Conservation (phyloP, 1,140 invertebrate genomes). For the Zaprionus ghesquierei region DNA sequence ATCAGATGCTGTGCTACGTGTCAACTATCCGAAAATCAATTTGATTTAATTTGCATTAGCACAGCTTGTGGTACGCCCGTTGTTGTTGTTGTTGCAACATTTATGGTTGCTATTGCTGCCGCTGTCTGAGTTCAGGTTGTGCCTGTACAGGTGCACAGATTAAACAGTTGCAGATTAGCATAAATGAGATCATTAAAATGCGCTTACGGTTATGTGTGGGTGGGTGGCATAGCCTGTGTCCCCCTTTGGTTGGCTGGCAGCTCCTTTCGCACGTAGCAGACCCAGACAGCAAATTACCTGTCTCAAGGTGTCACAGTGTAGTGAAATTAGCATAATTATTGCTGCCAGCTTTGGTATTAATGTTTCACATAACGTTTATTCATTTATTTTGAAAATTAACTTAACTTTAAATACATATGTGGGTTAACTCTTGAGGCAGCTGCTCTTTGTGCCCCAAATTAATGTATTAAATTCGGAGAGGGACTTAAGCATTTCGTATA, state of each 20-base stretch:
- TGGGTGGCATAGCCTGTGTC: not conserved
- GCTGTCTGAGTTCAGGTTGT: constrained; percentile 27
- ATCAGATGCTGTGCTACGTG: constrained; percentile 77
- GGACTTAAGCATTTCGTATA: not conserved
- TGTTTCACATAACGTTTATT: constrained; percentile 42
- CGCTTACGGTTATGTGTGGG: constrained; percentile 74
- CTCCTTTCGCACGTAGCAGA: constrained; percentile 64
- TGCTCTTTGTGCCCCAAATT: not conserved
- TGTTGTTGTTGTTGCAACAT: constrained; percentile 29
- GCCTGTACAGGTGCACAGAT: constrained; percentile 70
- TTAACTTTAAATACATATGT: not conserved
- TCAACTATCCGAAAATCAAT: constrained; percentile 81
- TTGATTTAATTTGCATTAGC: constrained; percentile 78
- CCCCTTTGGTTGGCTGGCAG: constrained; percentile 24
- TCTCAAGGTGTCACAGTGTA: constrained; percentile 40
- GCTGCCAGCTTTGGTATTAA: constrained; percentile 42
- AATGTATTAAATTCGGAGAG: not conserved
- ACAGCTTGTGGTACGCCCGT: constrained; percentile 54
- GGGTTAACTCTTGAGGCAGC: no score
- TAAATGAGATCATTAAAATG: constrained; percentile 82
- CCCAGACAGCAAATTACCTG: constrained; percentile 62
- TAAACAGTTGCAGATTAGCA: constrained; percentile 77
- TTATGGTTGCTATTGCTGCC: constrained; percentile 15
- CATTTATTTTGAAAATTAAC: not conserved
- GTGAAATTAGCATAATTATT: constrained; percentile 75